phyloP scores from a whole-genome alignment of 1,140 invertebrate genomes.

The Oryzaephilus surinamensis region DNA sequence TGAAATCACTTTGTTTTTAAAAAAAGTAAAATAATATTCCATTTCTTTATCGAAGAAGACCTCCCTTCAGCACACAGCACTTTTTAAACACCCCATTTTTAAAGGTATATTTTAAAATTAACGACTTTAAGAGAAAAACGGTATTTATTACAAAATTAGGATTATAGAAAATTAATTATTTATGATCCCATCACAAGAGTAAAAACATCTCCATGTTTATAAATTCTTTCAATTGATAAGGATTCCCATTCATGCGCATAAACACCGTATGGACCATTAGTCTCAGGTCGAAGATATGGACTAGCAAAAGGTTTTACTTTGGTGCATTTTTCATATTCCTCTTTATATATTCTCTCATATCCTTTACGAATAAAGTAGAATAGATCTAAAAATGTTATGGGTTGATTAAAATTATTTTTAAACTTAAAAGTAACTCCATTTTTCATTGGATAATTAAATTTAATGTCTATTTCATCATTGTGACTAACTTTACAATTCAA shows the following conservation, averaged over 20 bases:
- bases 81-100: constrained; percentile 1
- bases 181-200: constrained; percentile 3
- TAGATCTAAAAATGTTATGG: constrained; percentile 1
- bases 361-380: constrained; percentile 4
- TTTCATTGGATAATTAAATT: constrained; percentile 3
- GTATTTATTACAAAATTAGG: constrained; percentile 3
- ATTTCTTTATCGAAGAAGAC: too few species aligned
- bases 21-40: constrained; percentile 4
- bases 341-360: constrained; percentile 3
- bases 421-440: constrained; percentile 5
- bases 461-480: not conserved
- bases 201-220: constrained; percentile 4
- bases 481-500: not conserved
- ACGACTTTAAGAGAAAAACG: constrained; percentile 1
- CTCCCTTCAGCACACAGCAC: constrained; percentile 1
- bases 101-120: constrained; percentile 4
- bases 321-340: constrained; percentile 1
- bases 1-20: constrained; percentile 4
- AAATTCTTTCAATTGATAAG: constrained; percentile 4
- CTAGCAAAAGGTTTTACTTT: constrained; percentile 1
- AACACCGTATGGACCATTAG: not conserved
- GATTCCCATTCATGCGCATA: not conserved
- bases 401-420: not conserved
- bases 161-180: constrained; percentile 5
- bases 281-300: too few species aligned